Evolutionary conservation across 2,113 vertebrate species (phyloP), one percentile per base, ranked within the genome.

Genomic region (Tragelaphus scriptus): DNA sequence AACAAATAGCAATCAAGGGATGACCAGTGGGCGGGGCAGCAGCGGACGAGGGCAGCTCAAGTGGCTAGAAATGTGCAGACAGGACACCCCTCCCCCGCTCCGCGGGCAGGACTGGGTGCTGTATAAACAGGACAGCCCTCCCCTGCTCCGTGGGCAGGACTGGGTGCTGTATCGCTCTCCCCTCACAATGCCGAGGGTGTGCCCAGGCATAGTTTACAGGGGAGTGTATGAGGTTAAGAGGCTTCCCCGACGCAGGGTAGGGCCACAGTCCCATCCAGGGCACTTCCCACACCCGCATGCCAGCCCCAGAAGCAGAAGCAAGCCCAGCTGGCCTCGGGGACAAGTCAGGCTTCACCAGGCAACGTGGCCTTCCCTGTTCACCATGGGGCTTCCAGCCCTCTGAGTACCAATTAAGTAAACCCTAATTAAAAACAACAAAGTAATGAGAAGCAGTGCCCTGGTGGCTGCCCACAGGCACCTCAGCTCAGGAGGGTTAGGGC

Each of bases 391-490:
- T 71, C 71, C 16, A 28, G 81, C 25, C 68, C 87, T 86, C 94
- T 51, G 85, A 88, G 61, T 77, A 51, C 93, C 97, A 96, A 95
- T 93, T 96, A 97, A 77, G 65, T 56, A 91, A 97, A 44, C 14
- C 23, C 56, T 96, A 97, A 97, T 96, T 96, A 90, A 97, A 96
- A 96, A 94, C 93, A 97, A 91, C 91, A 44, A 61, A 85, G 88
- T 75, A 61, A 75, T 0, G 13, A 96, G 88, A 51, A 79, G n/a
- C 12, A 77, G 9, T 2, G 7, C 32, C 61, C 12, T 26, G 55
- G 3, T 1, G 14, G 75, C 82, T 63, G 2, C 36, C 81, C 30
- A 19, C 10, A 4, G 96, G 92, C 56, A n/a, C 49, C 32, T 55
- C 47, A 5, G 65, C 88, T 55, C 90, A 26, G 77, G 32, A 87